phyloP scores from a whole-genome alignment of 2,888 invertebrate species.

The Dinocampus coccinellae region DNA sequence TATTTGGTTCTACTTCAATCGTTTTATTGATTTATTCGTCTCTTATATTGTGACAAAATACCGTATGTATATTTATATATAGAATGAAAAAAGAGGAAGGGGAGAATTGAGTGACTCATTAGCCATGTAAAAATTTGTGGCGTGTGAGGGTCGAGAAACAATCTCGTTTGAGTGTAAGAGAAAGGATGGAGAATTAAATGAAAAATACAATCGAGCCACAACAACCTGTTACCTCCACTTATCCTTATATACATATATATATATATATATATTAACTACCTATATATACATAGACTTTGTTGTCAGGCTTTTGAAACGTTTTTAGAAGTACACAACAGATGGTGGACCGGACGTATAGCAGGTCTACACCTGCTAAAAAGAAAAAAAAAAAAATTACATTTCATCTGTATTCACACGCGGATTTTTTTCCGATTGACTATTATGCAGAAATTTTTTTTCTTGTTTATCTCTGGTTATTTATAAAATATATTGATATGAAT shows the following conservation, averaged over 20 bases:
- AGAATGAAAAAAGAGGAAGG: background rate
- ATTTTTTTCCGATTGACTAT: background rate
- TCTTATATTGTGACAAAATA: too few species aligned
- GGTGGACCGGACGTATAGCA: constrained; percentile 45
- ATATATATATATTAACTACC: too few species aligned
- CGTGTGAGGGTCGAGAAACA: background rate
- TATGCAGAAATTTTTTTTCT: background rate
- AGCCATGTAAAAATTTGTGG: constrained; percentile 43
- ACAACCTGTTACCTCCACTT: constrained; percentile 55
- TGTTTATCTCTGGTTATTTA: background rate
- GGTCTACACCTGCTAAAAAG: constrained; percentile 48
- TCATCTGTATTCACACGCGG: background rate
- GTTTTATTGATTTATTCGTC: too few species aligned
- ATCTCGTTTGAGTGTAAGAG: background rate
- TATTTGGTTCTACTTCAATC: too few species aligned
- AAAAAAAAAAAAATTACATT: constrained; percentile 23
- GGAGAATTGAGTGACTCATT: constrained; percentile 52
- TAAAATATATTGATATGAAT: background rate
- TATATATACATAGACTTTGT: too few species aligned
- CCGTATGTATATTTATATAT: background rate
- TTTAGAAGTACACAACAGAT: constrained; percentile 59
- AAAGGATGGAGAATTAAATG: background rate
- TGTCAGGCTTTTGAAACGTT: constrained; percentile 33
- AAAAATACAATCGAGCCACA: constrained; percentile 20
- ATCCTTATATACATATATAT: background rate